phyloP scores from a whole-genome alignment of 1,140 invertebrate genomes.

The Andricus grossulariae region DNA sequence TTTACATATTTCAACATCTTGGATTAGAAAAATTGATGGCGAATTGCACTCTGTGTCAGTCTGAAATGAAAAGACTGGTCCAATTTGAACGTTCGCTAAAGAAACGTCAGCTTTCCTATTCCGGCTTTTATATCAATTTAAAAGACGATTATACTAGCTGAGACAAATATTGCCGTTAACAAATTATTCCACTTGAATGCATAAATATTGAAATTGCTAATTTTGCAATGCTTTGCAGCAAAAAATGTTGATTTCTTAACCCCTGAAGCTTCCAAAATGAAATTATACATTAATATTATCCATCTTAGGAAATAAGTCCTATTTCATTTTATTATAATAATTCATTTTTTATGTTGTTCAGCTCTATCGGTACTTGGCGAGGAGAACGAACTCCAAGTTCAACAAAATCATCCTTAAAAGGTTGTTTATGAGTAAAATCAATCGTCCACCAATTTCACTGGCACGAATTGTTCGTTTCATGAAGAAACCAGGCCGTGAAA shows the following conservation, averaged over 20 bases:
- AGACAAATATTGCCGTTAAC: too few species aligned
- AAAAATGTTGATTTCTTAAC: too few species aligned
- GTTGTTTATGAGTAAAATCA: slow-evolving; percentile 97
- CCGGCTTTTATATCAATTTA: slow-evolving; percentile 46
- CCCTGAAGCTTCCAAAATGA: not conserved
- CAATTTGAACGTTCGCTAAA: slow-evolving; percentile 72
- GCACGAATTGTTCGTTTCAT: slow-evolving; percentile 89
- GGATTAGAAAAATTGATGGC: slow-evolving; percentile 37
- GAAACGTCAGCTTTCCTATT: slow-evolving; percentile 64
- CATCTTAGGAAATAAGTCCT: too few species aligned
- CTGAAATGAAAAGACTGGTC: slow-evolving; percentile 49
- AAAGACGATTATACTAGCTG: slow-evolving; percentile 58
- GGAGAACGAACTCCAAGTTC: slow-evolving; percentile 96
- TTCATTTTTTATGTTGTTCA: slow-evolving; percentile 76
- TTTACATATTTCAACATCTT: not conserved
- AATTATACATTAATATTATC: not conserved
- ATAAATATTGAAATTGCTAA: too few species aligned
- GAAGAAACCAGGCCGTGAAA: slow-evolving; percentile 91
- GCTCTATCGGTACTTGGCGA: slow-evolving; percentile 97
- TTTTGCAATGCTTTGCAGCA: too few species aligned
- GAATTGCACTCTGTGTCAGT: slow-evolving; percentile 70
- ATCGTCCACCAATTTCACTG: slow-evolving; percentile 95
- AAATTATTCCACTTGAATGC: too few species aligned
- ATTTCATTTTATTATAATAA: too few species aligned
- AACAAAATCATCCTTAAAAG: slow-evolving; percentile 96